Evolutionary conservation across 2,888 invertebrate genomes (phyloP).

Genomic region (Sphaeridia pumilis): DNA sequence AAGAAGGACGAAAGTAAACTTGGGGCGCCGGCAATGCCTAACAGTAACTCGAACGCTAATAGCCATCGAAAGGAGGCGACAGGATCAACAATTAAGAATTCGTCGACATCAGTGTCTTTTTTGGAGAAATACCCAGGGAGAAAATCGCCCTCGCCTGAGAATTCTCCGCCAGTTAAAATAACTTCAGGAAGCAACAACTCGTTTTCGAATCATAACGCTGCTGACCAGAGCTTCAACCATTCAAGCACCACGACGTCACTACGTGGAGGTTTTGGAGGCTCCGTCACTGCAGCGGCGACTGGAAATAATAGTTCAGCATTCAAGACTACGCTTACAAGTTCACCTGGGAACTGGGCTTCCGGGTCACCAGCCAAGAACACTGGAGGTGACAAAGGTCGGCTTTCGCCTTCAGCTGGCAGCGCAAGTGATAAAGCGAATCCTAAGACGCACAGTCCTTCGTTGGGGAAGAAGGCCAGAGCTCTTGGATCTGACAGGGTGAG

Average conservation of each 20-base stretch:
- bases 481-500: no score
- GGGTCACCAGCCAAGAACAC: slow-evolving; percentile 19
- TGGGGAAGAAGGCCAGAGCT: no score
- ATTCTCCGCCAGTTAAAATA: slow-evolving; percentile 1
- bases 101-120: not conserved
- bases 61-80: not conserved
- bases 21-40: not conserved
- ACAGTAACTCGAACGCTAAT: not conserved
- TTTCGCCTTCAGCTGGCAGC: slow-evolving; percentile 28
- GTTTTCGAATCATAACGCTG: no score
- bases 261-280: not conserved
- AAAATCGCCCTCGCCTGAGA: not conserved
- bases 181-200: slow-evolving; percentile 1
- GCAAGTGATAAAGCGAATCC: no score
- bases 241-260: not conserved
- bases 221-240: no score
- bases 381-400: slow-evolving; percentile 14
- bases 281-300: not conserved
- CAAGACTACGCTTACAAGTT: not conserved
- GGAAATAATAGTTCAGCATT: no score
- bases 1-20: not conserved
- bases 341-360: slow-evolving; percentile 3
- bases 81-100: slow-evolving; percentile 4
- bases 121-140: no score
- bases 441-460: no score